Percentiles rank a stretch among this genome's conserved stretches.
These are phyloP conservation scores for Chaetops frenatus DNA, from an alignment of 2,113 vertebrate species.

Conservation along the genomic window DNA sequence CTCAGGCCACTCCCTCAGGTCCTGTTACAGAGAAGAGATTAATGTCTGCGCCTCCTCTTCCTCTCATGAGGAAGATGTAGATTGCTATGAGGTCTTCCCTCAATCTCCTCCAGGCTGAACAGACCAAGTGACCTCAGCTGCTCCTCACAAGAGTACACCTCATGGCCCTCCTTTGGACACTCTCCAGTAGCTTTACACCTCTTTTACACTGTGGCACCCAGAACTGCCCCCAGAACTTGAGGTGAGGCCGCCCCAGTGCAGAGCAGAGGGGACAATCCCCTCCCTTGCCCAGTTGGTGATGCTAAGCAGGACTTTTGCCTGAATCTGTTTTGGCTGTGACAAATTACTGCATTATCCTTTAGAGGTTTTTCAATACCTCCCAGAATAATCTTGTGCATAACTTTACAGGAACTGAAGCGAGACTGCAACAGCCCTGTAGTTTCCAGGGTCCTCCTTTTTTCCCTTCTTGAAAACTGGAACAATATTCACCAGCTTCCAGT, in stretches of 20 bases:
- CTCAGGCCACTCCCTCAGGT: not conserved
- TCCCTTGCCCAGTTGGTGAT: not conserved
- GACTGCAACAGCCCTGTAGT: not conserved
- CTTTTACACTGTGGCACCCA: rapidly evolving
- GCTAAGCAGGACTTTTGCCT: not conserved
- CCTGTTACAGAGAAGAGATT: no score
- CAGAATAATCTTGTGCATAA: not conserved
- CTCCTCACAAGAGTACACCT: rapidly evolving
- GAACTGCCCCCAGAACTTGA: not conserved
- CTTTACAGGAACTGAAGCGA: not conserved
- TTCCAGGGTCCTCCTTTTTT: not conserved
- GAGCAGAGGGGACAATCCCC: not conserved
- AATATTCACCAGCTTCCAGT: not conserved
- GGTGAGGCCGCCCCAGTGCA: not conserved
- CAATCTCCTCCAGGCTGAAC: not conserved
- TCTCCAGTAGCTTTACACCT: not conserved
- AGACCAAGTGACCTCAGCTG: not conserved
- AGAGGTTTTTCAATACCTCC: not conserved
- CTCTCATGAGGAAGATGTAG: not conserved
- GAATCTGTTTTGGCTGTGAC: not conserved
- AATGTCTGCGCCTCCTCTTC: not conserved
- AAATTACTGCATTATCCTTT: not conserved
- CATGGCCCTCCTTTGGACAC: not conserved
- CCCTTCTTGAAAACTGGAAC: not conserved
- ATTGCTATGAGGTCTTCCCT: not conserved